Percentiles rank a stretch among this genome's conserved stretches.
Conservation (phyloP, 2,113 vertebrate genomes). For the Carassius carassius region DNA sequence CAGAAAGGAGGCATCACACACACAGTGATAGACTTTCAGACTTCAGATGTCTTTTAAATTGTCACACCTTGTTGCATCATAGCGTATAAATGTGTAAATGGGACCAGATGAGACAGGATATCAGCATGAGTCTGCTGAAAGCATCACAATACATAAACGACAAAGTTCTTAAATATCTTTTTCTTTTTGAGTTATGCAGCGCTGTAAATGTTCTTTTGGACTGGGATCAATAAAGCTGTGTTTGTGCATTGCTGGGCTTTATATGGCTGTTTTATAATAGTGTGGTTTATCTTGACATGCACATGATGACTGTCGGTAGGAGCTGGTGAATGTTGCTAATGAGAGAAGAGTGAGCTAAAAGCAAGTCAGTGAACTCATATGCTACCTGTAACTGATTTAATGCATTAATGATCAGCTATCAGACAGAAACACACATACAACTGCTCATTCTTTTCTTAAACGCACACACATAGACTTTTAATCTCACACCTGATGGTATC, state of each 20-base stretch:
- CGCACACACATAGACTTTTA: not conserved
- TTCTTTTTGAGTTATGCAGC: not conserved
- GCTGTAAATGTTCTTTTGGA: not conserved
- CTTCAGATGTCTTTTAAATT: conserved; percentile 12
- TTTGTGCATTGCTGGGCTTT: not conserved
- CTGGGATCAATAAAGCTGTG: not conserved
- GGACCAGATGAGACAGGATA: not conserved
- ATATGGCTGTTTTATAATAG: not conserved
- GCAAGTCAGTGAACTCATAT: not conserved
- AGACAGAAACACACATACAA: not conserved
- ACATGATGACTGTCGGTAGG: conserved; percentile 17
- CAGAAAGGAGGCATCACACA: conserved; percentile 29
- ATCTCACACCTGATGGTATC: not conserved
- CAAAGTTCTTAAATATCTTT: not conserved
- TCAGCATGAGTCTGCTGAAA: not conserved
- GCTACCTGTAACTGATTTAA: not conserved
- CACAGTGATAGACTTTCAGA: conserved; percentile 24
- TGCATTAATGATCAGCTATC: conserved; percentile 15
- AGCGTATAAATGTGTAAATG: not conserved
- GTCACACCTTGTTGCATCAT: conserved; percentile 33
- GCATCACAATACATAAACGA: not conserved
- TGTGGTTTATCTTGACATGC: conserved; percentile 30
- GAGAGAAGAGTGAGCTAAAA: not conserved
- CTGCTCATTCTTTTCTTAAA: not conserved
- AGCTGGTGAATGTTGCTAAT: not conserved